These are phyloP conservation scores for Bos taurus DNA, from an alignment of 2,113 vertebrate species.

Conservation along the genomic window ARS-UCD2.0 NC_037330.1:44863001-44863500, in stretches of 20 bases:
- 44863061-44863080: background rate
- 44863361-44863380: background rate
- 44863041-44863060: constrained; percentile 21
- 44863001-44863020: constrained; percentile 74
- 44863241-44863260: background rate
- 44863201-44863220: constrained; percentile 6
- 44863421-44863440: background rate
- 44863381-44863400: background rate
- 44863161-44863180: constrained; percentile 49
- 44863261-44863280: background rate
- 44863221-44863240: background rate
- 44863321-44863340: background rate
- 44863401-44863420: background rate
- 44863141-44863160: constrained; percentile 44
- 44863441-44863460: background rate
- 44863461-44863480: background rate
- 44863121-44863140: constrained; percentile 31
- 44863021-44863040: constrained; percentile 56
- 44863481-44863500: background rate
- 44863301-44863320: background rate
- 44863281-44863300: background rate
- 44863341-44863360: constrained; percentile 8
- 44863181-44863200: constrained; percentile 59
- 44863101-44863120: constrained; percentile 6
- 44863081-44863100: constrained; percentile 30